phyloP scores from a whole-genome alignment of 2,113 vertebrate genomes.

The Steatornis caripensis region DNA sequence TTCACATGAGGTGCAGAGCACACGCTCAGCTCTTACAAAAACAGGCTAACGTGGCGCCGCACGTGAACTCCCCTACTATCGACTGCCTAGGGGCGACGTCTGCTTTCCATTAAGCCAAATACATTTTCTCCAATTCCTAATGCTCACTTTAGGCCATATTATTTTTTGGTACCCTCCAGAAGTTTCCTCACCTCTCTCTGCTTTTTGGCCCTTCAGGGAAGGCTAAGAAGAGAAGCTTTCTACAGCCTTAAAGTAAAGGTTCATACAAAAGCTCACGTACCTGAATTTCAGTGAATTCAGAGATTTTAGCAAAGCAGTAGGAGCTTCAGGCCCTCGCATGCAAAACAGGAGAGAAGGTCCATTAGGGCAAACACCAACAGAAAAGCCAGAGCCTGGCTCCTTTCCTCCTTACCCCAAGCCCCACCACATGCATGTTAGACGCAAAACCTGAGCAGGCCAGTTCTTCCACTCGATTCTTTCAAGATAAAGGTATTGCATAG shows the following conservation, averaged over 20 bases:
- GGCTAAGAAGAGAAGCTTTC: neutral
- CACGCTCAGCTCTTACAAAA: neutral
- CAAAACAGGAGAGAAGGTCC: neutral
- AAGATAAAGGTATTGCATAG: neutral
- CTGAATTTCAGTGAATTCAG: neutral
- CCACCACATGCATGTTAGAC: rapidly evolving
- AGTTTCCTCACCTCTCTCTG: neutral
- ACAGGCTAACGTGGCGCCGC: neutral
- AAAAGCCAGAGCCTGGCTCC: neutral
- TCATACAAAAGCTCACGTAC: neutral
- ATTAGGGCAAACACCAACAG: neutral
- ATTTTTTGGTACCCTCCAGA: neutral
- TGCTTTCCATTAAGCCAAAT: neutral
- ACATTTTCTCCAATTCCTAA: neutral
- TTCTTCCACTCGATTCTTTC: neutral
- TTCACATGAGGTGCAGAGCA: neutral
- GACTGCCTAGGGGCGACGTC: neutral
- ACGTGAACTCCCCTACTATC: no score
- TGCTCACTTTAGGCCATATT: neutral
- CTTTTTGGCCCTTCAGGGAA: neutral
- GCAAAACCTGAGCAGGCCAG: neutral
- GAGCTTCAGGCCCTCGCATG: neutral
- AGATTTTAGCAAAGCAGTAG: neutral
- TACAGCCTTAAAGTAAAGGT: neutral
- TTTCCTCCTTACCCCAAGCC: neutral